Percentiles rank a stretch among this genome's conserved stretches.
Evolutionary conservation across 2,113 vertebrate genomes (phyloP).

Genomic region (Castor canadensis): DNA sequence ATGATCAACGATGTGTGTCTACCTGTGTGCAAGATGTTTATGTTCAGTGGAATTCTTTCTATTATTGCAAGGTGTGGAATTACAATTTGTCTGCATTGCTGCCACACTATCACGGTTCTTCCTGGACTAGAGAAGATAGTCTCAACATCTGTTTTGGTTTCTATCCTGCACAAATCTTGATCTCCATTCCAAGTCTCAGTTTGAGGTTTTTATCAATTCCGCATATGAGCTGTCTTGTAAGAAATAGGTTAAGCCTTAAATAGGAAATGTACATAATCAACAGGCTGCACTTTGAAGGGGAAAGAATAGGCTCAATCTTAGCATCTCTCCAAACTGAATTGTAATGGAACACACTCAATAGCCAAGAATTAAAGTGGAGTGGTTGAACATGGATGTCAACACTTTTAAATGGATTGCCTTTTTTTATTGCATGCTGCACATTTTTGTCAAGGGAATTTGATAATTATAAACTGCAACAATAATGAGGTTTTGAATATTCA

Average conservation of each 20-base stretch:
- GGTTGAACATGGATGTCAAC: slow-evolving; percentile 77
- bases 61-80: not conserved
- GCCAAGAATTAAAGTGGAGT: slow-evolving; percentile 49
- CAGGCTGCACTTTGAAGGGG: not conserved
- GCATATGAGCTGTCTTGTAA: not conserved
- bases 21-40: no score
- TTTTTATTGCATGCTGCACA: slow-evolving; percentile 78
- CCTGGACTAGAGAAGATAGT: not conserved
- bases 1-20: not conserved
- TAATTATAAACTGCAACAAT: slow-evolving; percentile 83
- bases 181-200: not conserved
- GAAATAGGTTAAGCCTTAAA: not conserved
- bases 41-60: not conserved
- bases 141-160: not conserved
- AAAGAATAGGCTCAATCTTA: not conserved
- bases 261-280: not conserved
- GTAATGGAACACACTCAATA: slow-evolving; percentile 42
- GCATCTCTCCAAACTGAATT: slow-evolving; percentile 38
- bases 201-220: not conserved
- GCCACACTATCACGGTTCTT: not conserved
- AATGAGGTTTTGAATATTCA: slow-evolving; percentile 89
- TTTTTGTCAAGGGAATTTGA: slow-evolving; percentile 82
- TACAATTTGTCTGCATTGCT: not conserved
- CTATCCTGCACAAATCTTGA: not conserved
- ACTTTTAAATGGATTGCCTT: slow-evolving; percentile 80